phyloP scores from a whole-genome alignment of 2,888 invertebrate genomes.

The Caenorhabditis zanzibari region DNA sequence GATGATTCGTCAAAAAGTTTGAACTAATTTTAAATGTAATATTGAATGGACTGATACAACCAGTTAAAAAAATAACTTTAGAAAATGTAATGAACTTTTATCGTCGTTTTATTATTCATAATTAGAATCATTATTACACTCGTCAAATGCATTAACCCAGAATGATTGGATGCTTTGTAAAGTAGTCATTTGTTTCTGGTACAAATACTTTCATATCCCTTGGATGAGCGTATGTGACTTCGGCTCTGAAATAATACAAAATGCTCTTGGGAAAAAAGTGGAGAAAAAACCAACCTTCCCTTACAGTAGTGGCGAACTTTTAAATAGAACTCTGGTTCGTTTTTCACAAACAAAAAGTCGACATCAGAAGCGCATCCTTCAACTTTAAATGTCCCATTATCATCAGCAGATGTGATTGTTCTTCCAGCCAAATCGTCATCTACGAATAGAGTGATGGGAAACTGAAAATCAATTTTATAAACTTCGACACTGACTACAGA shows the following conservation, averaged over 20 bases:
- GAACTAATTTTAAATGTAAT: neutral
- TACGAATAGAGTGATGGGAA: constrained; percentile 64
- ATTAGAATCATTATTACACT: neutral
- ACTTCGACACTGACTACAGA: neutral
- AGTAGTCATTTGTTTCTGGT: constrained; percentile 79
- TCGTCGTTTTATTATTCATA: neutral
- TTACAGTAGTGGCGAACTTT: constrained; percentile 76
- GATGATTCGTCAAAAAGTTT: neutral
- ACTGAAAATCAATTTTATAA: constrained; percentile 28
- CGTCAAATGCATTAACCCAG: constrained; percentile 61
- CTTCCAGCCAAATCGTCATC: constrained; percentile 79
- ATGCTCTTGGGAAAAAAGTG: neutral
- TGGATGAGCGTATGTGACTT: constrained; percentile 55
- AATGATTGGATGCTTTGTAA: constrained; percentile 77
- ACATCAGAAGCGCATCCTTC: constrained; percentile 78
- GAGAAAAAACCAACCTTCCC: constrained; percentile 58
- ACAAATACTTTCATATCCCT: constrained; percentile 64
- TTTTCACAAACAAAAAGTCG: constrained; percentile 74
- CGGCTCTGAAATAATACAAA: constrained; percentile 44
- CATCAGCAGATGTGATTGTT: constrained; percentile 70
- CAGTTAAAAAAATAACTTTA: neutral
- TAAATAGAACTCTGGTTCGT: constrained; percentile 79
- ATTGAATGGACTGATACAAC: neutral
- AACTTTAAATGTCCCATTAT: constrained; percentile 73
- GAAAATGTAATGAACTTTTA: neutral